phyloP scores from a whole-genome alignment of 92 coral and sea anemone species.

The Epizoanthus ramosus region DNA sequence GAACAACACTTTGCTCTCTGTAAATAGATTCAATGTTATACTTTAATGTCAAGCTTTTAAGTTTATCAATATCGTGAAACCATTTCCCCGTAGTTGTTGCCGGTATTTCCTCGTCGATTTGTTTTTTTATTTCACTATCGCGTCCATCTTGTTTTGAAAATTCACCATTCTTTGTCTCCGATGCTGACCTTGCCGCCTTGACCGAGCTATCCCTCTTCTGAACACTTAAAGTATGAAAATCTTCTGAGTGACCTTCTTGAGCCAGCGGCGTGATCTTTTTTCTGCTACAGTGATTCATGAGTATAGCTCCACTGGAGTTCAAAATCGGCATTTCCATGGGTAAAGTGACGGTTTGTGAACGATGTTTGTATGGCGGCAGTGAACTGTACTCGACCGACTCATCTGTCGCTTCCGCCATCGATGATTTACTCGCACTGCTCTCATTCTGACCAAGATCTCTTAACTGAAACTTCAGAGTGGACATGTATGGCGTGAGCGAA shows the following conservation, averaged over 20 bases:
- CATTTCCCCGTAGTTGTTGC: conserved; percentile 41
- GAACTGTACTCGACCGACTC: conserved; percentile 35
- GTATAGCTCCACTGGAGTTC: neutral
- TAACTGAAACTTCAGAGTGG: conserved; percentile 48
- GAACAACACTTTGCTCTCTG: conserved; percentile 19
- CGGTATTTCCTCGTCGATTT: neutral
- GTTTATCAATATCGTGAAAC: conserved; percentile 66
- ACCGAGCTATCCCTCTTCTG: neutral
- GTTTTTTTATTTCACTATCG: neutral
- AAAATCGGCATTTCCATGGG: conserved; percentile 63
- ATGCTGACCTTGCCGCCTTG: neutral
- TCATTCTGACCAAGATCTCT: conserved; percentile 34
- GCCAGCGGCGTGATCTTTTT: neutral
- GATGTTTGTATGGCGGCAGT: conserved; percentile 44
- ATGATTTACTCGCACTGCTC: neutral
- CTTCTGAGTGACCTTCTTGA: neutral
- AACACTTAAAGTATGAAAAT: neutral
- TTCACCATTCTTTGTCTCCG: neutral
- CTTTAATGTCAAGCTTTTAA: conserved; percentile 50
- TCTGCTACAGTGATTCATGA: neutral
- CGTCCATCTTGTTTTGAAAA: neutral
- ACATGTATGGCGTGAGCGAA: conserved; percentile 37
- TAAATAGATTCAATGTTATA: conserved; percentile 18
- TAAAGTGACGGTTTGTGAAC: conserved; percentile 52
- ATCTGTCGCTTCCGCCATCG: neutral